Evolutionary conservation across 2,888 invertebrate genomes (phyloP), one percentile per base, ranked within the genome.

Genomic region (Caenorhabditis zanzibari): DNA sequence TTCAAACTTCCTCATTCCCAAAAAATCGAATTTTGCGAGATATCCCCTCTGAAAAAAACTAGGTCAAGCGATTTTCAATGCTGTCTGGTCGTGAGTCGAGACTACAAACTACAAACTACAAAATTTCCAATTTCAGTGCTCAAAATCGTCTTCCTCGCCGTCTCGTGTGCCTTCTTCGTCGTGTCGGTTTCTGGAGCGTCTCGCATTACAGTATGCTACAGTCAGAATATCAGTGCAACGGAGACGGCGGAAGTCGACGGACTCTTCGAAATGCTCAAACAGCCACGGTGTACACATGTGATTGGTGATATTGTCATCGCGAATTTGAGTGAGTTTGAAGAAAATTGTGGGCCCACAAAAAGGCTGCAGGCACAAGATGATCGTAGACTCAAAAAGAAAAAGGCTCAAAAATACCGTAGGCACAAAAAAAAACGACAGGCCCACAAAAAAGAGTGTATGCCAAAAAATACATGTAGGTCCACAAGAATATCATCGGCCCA

Each of bases 261-360:
- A 1, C 12, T 66, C 9, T 19, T 10, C 41, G 54, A 59, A 22
- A 14, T 63, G 52, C 38, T 54, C 16, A 52, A 69, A 14, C 26
- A 76, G 52, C 47, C 41, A 26, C 68, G 5, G 12, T 76, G 76
- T 41, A 76, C 76, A 3, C 66, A 68, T 68, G 68, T 76, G 14
- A 16, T 44, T 38, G 76, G 76, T 5, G 59, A 68, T 24, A 68
- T 76, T 19, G 19, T 76, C 10, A 68, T 76, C 28, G 14, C 1
- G 22, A 68, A 76, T 59, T 59, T 68, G 49, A 52, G 76, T 76
- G 12, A 47, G 68, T 59, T 56, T 38, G n/a, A 10, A 26, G 47
- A 7, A 5, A n/a, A 14, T 16, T 16, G 32, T 32, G 7, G 7
- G 32, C 7, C 7, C 32, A 32, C 4, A 4, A 6, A 32, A 32